Conservation (phyloP, 2,888 invertebrate genomes). For the Aphodius sticticus region DNA sequence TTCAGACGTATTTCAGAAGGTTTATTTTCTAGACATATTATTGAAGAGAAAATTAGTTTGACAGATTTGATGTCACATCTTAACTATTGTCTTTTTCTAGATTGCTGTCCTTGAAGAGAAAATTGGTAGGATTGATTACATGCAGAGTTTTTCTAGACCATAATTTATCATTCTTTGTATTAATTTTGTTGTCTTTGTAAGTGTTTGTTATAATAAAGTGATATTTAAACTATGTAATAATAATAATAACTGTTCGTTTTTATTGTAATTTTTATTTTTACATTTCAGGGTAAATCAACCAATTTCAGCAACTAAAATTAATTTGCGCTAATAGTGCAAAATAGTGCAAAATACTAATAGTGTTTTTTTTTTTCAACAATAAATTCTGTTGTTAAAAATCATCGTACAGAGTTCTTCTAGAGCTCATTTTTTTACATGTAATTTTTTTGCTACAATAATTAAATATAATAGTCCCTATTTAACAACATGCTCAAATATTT, state of each 20-base stretch:
- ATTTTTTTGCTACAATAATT: too few species aligned
- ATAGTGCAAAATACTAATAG: too few species aligned
- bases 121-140: conserved; percentile 49
- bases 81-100: conserved; percentile 39
- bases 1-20: too few species aligned
- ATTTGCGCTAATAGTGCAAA: too few species aligned
- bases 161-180: conserved; percentile 4
- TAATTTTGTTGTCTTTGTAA: neutral
- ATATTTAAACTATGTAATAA: neutral
- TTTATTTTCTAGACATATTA: neutral
- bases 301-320: too few species aligned
- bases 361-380: too few species aligned
- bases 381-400: too few species aligned
- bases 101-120: conserved; percentile 49
- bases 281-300: too few species aligned
- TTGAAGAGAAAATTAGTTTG: neutral
- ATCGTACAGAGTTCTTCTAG: too few species aligned
- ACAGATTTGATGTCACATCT: neutral
- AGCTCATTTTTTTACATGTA: too few species aligned
- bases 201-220: neutral
- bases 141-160: conserved; percentile 41
- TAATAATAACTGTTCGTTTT: neutral
- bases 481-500: too few species aligned
- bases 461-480: too few species aligned
- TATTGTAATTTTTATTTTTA: neutral